Percentiles rank a stretch among this genome's conserved stretches.
These are phyloP conservation scores for Teleopsis dalmanni DNA, from an alignment of 1,140 invertebrate species.

Conservation along the genomic window DNA sequence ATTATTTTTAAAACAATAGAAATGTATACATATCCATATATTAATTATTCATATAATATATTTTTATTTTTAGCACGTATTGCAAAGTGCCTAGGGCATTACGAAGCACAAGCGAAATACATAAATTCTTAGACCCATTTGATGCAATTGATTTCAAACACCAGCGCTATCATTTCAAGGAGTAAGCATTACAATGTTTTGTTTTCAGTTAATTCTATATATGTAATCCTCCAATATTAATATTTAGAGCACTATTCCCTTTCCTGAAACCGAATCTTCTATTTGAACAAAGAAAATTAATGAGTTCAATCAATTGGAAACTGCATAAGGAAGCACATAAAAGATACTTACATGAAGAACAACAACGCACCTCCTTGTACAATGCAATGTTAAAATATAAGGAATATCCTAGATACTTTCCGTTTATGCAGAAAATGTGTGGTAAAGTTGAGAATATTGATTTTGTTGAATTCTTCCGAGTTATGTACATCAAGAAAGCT, in stretches of 20 bases:
- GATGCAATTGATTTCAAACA: conserved; percentile 6
- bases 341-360: conserved; percentile 20
- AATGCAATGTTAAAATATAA: conserved; percentile 32
- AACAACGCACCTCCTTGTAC: conserved; percentile 30
- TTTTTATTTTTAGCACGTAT: conserved; percentile 5
- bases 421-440: conserved; percentile 17
- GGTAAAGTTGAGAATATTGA: conserved; percentile 4
- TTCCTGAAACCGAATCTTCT: conserved; percentile 3
- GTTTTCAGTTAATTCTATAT: not conserved
- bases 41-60: not conserved
- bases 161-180: not conserved
- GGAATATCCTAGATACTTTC: conserved; percentile 33
- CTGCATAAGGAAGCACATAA: conserved; percentile 10
- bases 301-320: conserved; percentile 7
- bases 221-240: not conserved
- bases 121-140: conserved; percentile 11
- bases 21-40: not conserved
- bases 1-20: not conserved
- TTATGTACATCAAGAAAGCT: too few relatives aligned
- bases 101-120: conserved; percentile 2
- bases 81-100: conserved; percentile 4
- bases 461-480: conserved; percentile 9
- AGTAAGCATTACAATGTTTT: not conserved
- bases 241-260: not conserved
- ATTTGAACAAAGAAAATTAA: not conserved